Percentiles rank a stretch among this genome's conserved stretches.
Conservation (phyloP, 1,140 invertebrate genomes). For the Bombus polaris region DNA sequence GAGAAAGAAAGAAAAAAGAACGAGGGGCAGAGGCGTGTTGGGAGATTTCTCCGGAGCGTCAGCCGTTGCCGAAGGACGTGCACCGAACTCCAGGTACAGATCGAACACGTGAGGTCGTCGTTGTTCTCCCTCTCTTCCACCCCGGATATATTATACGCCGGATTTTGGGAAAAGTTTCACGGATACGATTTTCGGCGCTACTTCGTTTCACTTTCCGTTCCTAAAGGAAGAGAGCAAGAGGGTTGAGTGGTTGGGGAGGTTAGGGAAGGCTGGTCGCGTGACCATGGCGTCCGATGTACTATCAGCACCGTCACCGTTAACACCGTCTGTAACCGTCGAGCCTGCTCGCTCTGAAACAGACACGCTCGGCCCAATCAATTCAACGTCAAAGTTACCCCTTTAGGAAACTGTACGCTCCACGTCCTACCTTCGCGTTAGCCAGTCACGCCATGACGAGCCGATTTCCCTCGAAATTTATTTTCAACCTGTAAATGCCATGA, state of each 20-base stretch:
- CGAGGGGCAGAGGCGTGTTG: too few species aligned
- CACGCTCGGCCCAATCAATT: slow-evolving; percentile 75
- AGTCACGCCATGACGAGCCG: slow-evolving; percentile 76
- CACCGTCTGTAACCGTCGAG: not conserved
- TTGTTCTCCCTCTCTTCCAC: not conserved
- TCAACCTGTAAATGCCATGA: slow-evolving; percentile 62
- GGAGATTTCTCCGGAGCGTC: slow-evolving; percentile 6
- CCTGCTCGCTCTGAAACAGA: slow-evolving; percentile 51
- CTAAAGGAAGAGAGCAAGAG: not conserved
- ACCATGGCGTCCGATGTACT: slow-evolving; percentile 48
- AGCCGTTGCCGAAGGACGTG: slow-evolving; percentile 1
- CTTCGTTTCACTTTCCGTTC: slow-evolving; percentile 64
- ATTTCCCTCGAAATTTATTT: slow-evolving; percentile 77
- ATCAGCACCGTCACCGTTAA: slow-evolving; percentile 53
- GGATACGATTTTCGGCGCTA: slow-evolving; percentile 49
- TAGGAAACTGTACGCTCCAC: slow-evolving; percentile 62
- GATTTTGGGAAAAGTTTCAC: slow-evolving; percentile 55
- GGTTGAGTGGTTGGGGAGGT: not conserved
- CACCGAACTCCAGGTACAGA: slow-evolving; percentile 23
- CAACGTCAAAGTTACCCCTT: slow-evolving; percentile 74
- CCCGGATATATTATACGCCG: not conserved
- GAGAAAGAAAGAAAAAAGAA: not conserved
- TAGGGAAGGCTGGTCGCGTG: slow-evolving; percentile 60
- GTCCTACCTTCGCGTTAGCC: slow-evolving; percentile 51
- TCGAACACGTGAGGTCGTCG: slow-evolving; percentile 49